Evolutionary conservation across 92 coral and sea anemone genomes (phyloP).

Genomic region (Siderastrea siderea): DNA sequence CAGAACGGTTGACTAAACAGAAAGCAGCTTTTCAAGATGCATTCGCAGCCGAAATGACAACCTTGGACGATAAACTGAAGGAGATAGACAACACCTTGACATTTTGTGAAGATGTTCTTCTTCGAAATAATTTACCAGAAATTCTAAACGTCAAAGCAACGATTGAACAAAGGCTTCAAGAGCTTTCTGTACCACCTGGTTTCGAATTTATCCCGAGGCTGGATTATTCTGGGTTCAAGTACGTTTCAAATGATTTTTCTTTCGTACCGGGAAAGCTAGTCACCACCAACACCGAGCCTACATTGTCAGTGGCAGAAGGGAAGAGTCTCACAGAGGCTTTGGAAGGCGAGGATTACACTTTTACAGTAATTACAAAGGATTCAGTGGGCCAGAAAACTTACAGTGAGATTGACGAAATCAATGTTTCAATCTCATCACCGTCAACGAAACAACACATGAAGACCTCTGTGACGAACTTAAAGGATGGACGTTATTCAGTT

Average conservation of each 20-base stretch:
- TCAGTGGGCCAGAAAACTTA: too few relatives aligned
- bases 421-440: background rate
- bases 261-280: slow-evolving; percentile 4
- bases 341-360: background rate
- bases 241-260: background rate
- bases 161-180: background rate
- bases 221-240: background rate
- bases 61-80: background rate
- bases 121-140: slow-evolving; percentile 9
- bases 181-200: background rate
- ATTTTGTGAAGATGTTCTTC: background rate
- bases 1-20: background rate
- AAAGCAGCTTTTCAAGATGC: background rate
- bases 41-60: background rate
- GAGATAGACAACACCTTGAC: slow-evolving; percentile 1
- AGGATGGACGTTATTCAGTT: background rate
- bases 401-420: slow-evolving; percentile 1
- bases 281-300: background rate
- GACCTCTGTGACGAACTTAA: background rate
- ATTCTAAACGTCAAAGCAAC: slow-evolving; percentile 21
- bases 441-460: too few relatives aligned
- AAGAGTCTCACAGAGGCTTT: background rate
- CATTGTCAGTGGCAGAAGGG: slow-evolving; percentile 18
- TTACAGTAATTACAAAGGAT: slow-evolving; percentile 25
- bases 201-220: background rate